Percentiles rank a stretch among this genome's conserved stretches.
These are phyloP conservation scores for Cremastobaeus sp. DNA, from an alignment of 2,888 invertebrate species.

Conservation along the genomic window DNA sequence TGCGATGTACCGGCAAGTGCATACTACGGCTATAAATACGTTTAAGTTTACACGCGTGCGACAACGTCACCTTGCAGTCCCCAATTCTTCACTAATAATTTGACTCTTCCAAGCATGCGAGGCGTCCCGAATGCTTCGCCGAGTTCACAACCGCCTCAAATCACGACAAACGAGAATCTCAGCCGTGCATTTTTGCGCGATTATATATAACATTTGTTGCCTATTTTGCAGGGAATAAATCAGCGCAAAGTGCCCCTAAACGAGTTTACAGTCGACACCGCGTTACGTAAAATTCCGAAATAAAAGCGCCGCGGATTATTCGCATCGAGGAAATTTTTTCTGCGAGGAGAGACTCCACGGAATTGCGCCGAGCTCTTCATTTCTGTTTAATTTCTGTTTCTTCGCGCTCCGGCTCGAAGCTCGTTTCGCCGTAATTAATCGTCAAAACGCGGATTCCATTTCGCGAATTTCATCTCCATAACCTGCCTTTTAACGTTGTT, in stretches of 20 bases:
- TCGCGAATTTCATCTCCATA: conserved; percentile 1
- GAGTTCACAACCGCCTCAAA: conserved; percentile 26
- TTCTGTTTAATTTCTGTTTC: too few relatives aligned
- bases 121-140: conserved; percentile 9
- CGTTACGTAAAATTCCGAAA: conserved; percentile 26
- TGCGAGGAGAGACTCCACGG: too few relatives aligned
- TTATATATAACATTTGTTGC: conserved; percentile 25
- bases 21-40: conserved; percentile 49
- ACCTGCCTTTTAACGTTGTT: conserved; percentile 15
- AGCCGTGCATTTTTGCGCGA: conserved; percentile 10
- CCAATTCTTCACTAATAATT: conserved; percentile 51
- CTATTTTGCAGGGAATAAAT: conserved; percentile 32
- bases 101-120: conserved; percentile 30
- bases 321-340: neutral
- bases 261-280: conserved; percentile 14
- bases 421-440: neutral
- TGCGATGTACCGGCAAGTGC: conserved; percentile 41
- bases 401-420: too few relatives aligned
- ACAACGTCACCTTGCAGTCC: conserved; percentile 50
- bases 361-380: too few relatives aligned
- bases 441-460: neutral
- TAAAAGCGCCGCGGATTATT: conserved; percentile 6
- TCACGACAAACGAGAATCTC: conserved; percentile 22
- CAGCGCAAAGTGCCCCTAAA: conserved; percentile 21
- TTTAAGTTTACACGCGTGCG: conserved; percentile 52